phyloP scores from a whole-genome alignment of 2,113 vertebrate genomes.

The Phoxinus phoxinus region DNA sequence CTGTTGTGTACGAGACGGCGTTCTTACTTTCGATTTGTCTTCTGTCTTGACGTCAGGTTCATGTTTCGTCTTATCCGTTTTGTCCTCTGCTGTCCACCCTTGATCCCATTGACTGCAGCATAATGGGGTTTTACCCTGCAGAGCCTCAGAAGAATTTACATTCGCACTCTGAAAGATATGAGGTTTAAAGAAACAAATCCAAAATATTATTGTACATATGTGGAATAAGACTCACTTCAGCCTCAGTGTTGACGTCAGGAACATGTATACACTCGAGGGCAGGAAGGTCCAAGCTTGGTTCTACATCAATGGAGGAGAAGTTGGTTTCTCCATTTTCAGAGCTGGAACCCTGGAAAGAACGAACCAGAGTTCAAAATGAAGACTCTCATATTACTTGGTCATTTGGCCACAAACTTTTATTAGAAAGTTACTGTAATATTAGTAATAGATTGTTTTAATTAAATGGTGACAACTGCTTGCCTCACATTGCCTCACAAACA shows the following conservation, averaged over 20 bases:
- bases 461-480: no score
- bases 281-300: conserved; percentile 59
- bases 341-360: background rate
- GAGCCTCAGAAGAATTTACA: conserved; percentile 6
- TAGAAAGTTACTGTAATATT: background rate
- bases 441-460: background rate
- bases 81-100: conserved; percentile 40
- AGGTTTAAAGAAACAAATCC: background rate
- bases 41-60: background rate
- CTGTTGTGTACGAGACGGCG: background rate
- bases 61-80: background rate
- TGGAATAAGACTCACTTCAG: background rate
- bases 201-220: background rate
- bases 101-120: conserved; percentile 48
- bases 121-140: conserved; percentile 28
- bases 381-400: background rate
- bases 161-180: conserved; percentile 36
- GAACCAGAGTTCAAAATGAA: background rate
- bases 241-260: background rate
- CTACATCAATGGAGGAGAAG: background rate
- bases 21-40: conserved; percentile 44
- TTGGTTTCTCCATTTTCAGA: background rate
- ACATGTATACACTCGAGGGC: conserved; percentile 68
- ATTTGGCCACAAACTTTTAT: background rate
- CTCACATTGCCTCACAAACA: no score